phyloP scores from a whole-genome alignment of 2,888 invertebrate genomes.

The Pristionchus japonicus region DNA sequence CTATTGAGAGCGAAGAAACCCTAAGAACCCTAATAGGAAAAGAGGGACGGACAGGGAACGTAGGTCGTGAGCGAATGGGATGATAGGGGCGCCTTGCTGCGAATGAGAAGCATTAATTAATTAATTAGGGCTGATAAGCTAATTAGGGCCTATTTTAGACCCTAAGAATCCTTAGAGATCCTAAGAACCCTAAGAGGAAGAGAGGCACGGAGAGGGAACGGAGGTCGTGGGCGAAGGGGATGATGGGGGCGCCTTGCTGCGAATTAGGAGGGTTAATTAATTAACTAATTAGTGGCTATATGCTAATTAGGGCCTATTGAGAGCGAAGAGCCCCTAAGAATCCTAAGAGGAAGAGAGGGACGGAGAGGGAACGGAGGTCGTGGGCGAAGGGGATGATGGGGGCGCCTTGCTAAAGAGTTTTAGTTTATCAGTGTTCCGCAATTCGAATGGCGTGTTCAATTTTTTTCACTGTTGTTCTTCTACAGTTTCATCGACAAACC shows the following conservation, averaged over 20 bases:
- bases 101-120: too few relatives aligned
- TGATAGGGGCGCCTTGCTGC: conserved; percentile 22
- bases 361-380: background rate
- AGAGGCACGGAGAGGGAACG: background rate
- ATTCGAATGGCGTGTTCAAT: background rate
- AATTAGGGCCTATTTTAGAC: too few relatives aligned
- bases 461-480: background rate
- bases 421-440: background rate
- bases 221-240: conserved; percentile 24
- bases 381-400: conserved; percentile 21
- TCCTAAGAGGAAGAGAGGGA: background rate
- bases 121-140: too few relatives aligned
- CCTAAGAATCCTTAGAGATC: too few relatives aligned
- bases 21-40: too few relatives aligned
- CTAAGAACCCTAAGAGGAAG: too few relatives aligned
- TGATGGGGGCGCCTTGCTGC: conserved; percentile 22
- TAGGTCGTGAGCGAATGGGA: conserved; percentile 24
- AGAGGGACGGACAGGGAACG: background rate
- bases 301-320: too few relatives aligned
- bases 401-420: background rate
- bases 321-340: too few relatives aligned
- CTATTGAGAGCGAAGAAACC: too few relatives aligned
- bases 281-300: too few relatives aligned
- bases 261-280: too few relatives aligned
- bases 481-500: too few relatives aligned